Evolutionary conservation across 2,888 invertebrate species (phyloP).

Genomic region (Mechanitis mazaeus): DNA sequence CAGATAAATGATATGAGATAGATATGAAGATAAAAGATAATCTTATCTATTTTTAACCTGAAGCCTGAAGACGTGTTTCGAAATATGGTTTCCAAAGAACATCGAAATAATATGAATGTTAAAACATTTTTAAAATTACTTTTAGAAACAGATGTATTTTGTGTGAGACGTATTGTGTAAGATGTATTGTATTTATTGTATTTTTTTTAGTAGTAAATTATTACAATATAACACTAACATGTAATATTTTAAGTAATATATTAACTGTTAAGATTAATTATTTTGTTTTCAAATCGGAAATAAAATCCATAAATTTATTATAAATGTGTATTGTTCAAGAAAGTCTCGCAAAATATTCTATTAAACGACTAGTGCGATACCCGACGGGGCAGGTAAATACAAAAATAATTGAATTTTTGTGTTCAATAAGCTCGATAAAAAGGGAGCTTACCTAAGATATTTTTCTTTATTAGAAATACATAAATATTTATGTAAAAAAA

Average conservation of each 20-base stretch:
- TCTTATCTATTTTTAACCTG: conserved; percentile 13
- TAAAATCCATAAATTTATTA: not conserved
- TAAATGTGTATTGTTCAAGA: not conserved
- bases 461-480: no score
- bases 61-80: not conserved
- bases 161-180: no score
- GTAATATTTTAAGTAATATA: no score
- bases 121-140: no score
- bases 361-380: not conserved
- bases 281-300: no score
- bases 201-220: no score
- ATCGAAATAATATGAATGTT: no score
- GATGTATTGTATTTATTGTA: no score
- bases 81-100: not conserved
- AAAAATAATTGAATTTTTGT: conserved; percentile 2
- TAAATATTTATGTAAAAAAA: not conserved
- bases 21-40: conserved; percentile 17
- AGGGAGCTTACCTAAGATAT: no score
- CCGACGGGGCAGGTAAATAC: not conserved
- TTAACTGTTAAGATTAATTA: no score
- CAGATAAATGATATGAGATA: conserved; percentile 11
- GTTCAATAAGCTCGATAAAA: not conserved
- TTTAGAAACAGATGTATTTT: no score
- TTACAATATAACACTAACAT: no score
- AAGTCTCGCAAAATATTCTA: not conserved